Percentiles rank a stretch among this genome's conserved stretches.
Conservation (phyloP, 2,797 vertebrate genomes). For the Catostomus latipinnis region DNA sequence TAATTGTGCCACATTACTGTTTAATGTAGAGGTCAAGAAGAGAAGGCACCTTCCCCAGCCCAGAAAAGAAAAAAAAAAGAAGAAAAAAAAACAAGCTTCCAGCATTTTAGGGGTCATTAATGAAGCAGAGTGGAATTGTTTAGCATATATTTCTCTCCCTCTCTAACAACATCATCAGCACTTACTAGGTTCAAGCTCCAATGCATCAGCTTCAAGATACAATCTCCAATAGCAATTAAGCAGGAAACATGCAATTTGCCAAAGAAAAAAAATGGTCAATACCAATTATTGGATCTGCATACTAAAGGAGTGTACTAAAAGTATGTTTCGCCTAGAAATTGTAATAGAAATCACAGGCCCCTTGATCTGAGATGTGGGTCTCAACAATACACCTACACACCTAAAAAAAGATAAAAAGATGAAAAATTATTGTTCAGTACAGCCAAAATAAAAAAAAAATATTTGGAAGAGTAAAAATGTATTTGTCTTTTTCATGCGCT, state of each 20-base stretch:
- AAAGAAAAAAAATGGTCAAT: slow-evolving; percentile 70
- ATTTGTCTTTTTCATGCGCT: no score
- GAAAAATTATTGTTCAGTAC: no score
- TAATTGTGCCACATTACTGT: slow-evolving; percentile 40
- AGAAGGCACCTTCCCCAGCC: slow-evolving; percentile 71
- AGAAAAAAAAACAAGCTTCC: slow-evolving; percentile 20
- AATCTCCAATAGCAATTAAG: slow-evolving; percentile 86
- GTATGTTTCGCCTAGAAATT: slow-evolving; percentile 15
- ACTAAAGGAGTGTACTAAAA: slow-evolving; percentile 74
- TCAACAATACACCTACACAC: background rate
- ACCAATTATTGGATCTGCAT: slow-evolving; percentile 73
- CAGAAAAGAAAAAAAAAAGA: slow-evolving; percentile 26
- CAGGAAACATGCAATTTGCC: slow-evolving; percentile 78
- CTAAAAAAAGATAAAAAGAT: no score
- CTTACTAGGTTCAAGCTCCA: slow-evolving; percentile 72
- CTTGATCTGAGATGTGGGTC: slow-evolving; percentile 10
- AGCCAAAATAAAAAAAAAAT: no score
- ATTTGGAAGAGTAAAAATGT: no score
- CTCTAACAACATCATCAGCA: slow-evolving; percentile 67
- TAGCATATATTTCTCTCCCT: slow-evolving; percentile 68
- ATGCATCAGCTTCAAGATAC: slow-evolving; percentile 78
- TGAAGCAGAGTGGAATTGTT: slow-evolving; percentile 74
- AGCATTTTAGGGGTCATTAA: slow-evolving; percentile 71
- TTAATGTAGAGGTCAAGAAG: slow-evolving; percentile 73
- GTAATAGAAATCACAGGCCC: slow-evolving; percentile 44